Percentiles rank a stretch among this genome's conserved stretches.
Conservation (phyloP, 2,888 invertebrate genomes). For the Latrodectus elegans region DNA sequence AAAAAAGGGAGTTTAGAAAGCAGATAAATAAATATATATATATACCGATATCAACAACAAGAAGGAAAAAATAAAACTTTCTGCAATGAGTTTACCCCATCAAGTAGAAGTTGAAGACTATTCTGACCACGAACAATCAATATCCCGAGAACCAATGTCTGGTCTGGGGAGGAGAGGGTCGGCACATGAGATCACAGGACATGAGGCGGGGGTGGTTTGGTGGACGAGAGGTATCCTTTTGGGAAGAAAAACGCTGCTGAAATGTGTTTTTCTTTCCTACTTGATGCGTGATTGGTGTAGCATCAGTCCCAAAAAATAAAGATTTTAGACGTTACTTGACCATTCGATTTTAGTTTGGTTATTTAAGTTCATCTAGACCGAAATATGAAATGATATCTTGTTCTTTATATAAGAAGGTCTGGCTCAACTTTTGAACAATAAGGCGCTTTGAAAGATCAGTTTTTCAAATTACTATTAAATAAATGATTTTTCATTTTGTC, state of each 20-base stretch:
- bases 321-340: no score
- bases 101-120: conserved; percentile 55
- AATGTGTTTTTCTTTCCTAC: conserved; percentile 7
- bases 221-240: neutral
- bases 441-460: no score
- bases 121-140: conserved; percentile 49
- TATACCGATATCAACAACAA: conserved; percentile 46
- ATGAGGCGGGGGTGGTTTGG: neutral
- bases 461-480: no score
- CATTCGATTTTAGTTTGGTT: no score
- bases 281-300: neutral
- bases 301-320: neutral
- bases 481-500: no score
- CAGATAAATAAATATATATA: conserved; percentile 3
- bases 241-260: neutral
- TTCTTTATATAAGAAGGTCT: no score
- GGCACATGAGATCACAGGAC: neutral
- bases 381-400: no score
- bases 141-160: conserved; percentile 23
- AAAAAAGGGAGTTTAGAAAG: neutral
- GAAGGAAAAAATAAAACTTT: conserved; percentile 36
- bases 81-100: conserved; percentile 55
- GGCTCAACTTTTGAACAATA: no score
- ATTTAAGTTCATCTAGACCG: no score
- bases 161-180: neutral